A percentile compares a stretch with the other conserved stretches of the same genome.
Conservation (phyloP, 2,888 invertebrate species). For the Diadromus collaris region DNA sequence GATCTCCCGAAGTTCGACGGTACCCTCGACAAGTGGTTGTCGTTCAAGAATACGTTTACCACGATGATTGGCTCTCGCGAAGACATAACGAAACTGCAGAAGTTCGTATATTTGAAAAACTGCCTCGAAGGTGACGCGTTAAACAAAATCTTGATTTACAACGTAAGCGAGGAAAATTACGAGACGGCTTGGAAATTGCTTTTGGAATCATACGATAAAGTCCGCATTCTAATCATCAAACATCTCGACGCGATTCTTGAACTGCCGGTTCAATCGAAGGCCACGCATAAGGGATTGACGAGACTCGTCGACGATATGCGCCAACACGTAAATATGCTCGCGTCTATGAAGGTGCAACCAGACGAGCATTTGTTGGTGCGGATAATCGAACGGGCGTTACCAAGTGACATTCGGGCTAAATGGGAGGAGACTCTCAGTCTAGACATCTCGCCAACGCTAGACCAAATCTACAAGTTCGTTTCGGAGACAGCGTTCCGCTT, state of each 20-base stretch:
- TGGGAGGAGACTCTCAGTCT: slow-evolving; percentile 54
- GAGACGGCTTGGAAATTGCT: slow-evolving; percentile 45
- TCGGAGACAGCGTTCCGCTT: slow-evolving; percentile 52
- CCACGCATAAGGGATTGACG: slow-evolving; percentile 43
- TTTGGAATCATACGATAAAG: slow-evolving; percentile 50
- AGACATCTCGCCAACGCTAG: slow-evolving; percentile 42
- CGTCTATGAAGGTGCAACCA: slow-evolving; percentile 45
- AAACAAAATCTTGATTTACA: slow-evolving; percentile 46
- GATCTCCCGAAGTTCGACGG: slow-evolving; percentile 50
- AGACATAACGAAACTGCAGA: slow-evolving; percentile 43
- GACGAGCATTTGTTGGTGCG: slow-evolving; percentile 49
- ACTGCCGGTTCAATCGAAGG: slow-evolving; percentile 31
- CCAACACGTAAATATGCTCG: slow-evolving; percentile 53
- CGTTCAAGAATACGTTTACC: slow-evolving; percentile 59
- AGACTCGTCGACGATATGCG: slow-evolving; percentile 54
- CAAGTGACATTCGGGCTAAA: slow-evolving; percentile 29
- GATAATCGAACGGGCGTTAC: slow-evolving; percentile 56
- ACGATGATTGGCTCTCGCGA: slow-evolving; percentile 51
- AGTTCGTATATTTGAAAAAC: slow-evolving; percentile 42
- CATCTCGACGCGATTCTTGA: slow-evolving; percentile 57
- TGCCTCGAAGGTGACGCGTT: slow-evolving; percentile 46
- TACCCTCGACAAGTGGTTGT: slow-evolving; percentile 44
- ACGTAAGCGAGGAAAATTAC: slow-evolving; percentile 52
- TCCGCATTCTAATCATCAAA: slow-evolving; percentile 44
- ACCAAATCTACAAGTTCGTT: slow-evolving; percentile 42